Base-by-base conservation (phyloP, 2,888 invertebrate genomes). In the Oligia fasciuncula region DNA sequence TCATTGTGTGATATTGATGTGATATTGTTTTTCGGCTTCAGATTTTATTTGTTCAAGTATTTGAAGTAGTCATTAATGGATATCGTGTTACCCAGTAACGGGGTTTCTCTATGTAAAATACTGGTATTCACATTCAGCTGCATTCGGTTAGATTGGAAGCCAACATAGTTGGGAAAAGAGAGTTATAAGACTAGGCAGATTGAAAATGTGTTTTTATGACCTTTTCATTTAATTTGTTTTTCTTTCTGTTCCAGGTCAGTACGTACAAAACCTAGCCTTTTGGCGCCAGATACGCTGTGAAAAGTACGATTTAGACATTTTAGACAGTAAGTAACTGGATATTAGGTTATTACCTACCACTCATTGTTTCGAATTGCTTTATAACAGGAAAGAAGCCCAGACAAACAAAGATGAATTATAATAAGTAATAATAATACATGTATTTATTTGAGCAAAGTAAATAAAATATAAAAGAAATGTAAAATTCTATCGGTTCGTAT, bases 181-280 rank as follows among this genome's bases (percentile, higher is more conserved):
- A 29, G 29, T 40, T 40, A 40, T 40, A 40, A 40, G 11, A 11
- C 29, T 51, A 51, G 8, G 29, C 4, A 51, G 29, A 69, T 23
- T 35, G 23, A 69, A 69, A 35, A 29, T 68, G 35, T 14, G 13
- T 23, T 57, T 71, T 17, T n/a, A 11, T 71, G 54, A 40, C 3
- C 57, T 40, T 49, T 70, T 17, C 3, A 23, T 49, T 51, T 17
- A 17, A 69, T 51, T 40, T 4, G 0, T 11, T 63, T 46, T 68
- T 71, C 40, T 5, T 65, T 68, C 51, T 79, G 57, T 83, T 79
- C 23, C 83, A 83, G 83, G 83, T 83, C 23, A 74, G 84, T 83
- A 46, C 6, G 40, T 6, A n/a, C 19, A 54, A 60, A 40, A 19
- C 0, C 1, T 11, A 1, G 14, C 2, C 3, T n/a, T 11, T 49